Evolutionary conservation across 2,797 vertebrate species (phyloP).

Genomic region (Myripristis jacobus): DNA sequence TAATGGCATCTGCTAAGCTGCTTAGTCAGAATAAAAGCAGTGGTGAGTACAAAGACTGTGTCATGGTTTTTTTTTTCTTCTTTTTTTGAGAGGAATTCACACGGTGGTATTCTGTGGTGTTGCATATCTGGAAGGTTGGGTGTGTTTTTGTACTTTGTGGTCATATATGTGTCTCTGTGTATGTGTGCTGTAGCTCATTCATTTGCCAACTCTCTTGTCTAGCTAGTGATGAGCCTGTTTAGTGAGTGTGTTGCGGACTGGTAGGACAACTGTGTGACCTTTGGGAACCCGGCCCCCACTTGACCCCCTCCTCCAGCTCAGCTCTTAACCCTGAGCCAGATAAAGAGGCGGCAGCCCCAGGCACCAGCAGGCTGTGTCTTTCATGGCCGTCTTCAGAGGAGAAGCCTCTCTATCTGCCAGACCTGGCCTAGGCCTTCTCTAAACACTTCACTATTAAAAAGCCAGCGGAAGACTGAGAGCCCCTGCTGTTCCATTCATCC

Average conservation of each 20-base stretch:
- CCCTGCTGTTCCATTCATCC: constrained; percentile 73
- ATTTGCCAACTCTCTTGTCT: constrained; percentile 27
- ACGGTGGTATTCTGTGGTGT: neutral
- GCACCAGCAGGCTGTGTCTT: constrained; percentile 56
- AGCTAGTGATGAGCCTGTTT: constrained; percentile 41
- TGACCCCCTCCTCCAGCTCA: constrained; percentile 61
- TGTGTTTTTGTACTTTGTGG: neutral
- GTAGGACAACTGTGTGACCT: constrained; percentile 52
- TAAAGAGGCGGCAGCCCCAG: constrained; percentile 38
- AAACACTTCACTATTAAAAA: constrained; percentile 67
- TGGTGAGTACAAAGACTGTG: neutral
- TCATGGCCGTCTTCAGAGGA: constrained; percentile 54
- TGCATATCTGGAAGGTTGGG: neutral
- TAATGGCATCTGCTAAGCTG: constrained; percentile 27
- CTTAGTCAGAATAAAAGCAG: neutral
- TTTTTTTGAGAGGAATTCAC: neutral
- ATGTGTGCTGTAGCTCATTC: constrained; percentile 30
- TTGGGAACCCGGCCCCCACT: constrained; percentile 54
- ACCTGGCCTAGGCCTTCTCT: constrained; percentile 59
- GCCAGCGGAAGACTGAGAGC: constrained; percentile 62
- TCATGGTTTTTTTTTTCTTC: neutral
- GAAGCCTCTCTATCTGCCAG: constrained; percentile 62
- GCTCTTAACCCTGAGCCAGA: constrained; percentile 62
- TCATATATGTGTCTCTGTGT: neutral
- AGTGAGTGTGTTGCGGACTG: constrained; percentile 9